phyloP scores from a whole-genome alignment of 2,797 vertebrate species.

The Tiaroga cobitis region DNA sequence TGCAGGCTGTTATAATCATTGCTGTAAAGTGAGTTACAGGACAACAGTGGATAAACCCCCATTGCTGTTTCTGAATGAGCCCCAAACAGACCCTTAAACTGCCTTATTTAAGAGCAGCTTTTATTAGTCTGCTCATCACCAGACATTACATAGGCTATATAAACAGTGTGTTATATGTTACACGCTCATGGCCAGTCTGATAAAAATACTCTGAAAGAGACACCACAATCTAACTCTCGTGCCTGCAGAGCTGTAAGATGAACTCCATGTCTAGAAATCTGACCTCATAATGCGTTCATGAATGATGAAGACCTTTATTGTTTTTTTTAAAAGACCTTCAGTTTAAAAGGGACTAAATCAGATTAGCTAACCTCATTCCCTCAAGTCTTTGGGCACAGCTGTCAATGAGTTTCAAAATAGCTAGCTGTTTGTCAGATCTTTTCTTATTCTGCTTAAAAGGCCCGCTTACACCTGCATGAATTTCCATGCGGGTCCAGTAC shows the following conservation, averaged over 20 bases:
- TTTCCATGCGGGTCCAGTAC: not conserved
- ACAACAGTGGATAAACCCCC: constrained; percentile 45
- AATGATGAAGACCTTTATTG: constrained; percentile 60
- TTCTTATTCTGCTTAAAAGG: not conserved
- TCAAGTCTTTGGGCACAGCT: not conserved
- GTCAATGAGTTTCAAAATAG: not conserved
- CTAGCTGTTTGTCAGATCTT: not conserved
- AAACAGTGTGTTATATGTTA: constrained; percentile 22
- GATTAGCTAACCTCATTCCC: not conserved
- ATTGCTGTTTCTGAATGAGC: constrained; percentile 45
- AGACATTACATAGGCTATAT: constrained; percentile 17
- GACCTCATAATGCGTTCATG: constrained; percentile 54
- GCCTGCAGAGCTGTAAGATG: constrained; percentile 25
- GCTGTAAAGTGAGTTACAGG: constrained; percentile 43
- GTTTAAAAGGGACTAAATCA: constrained; percentile 49
- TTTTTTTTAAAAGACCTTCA: constrained; percentile 55
- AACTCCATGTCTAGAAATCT: constrained; percentile 30
- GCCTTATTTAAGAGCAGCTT: constrained; percentile 42
- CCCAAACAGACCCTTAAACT: constrained; percentile 32
- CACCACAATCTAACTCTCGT: not conserved
- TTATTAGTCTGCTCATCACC: constrained; percentile 29
- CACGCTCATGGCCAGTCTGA: constrained; percentile 5
- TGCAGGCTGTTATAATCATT: constrained; percentile 49
- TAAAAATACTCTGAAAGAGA: constrained; percentile 17
- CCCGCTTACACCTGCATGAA: not conserved